phyloP scores from a whole-genome alignment of 2,113 vertebrate species.

The Alligator mississippiensis region DNA sequence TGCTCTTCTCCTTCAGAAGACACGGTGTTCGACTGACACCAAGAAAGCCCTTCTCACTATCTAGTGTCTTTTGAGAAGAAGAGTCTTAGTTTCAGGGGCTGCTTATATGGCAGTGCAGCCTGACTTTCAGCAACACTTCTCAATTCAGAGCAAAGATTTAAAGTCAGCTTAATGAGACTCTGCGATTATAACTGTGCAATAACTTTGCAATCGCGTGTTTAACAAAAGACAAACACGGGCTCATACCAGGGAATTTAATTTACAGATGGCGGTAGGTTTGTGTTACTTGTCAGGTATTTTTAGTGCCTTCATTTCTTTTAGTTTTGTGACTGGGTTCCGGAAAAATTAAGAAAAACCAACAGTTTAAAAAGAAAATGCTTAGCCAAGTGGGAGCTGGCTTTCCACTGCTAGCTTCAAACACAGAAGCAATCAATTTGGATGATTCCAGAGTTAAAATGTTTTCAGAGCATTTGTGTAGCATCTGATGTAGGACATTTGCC shows the following conservation, averaged over 20 bases:
- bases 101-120: background rate
- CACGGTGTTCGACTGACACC: background rate
- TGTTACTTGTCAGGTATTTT: background rate
- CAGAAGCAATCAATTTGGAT: background rate
- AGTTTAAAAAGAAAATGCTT: background rate
- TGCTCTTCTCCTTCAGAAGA: no score
- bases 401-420: background rate
- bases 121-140: background rate
- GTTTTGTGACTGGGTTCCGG: no score
- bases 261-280: background rate
- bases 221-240: background rate
- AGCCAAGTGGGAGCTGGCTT: background rate
- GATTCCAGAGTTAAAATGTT: background rate
- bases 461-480: background rate
- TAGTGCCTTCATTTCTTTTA: background rate
- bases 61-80: background rate
- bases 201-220: background rate
- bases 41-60: background rate
- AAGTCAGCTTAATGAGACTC: background rate
- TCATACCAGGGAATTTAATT: background rate
- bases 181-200: background rate
- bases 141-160: background rate
- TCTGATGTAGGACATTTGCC: fast-evolving
- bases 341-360: background rate
- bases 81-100: background rate